Base-by-base conservation (phyloP, 2,113 vertebrate species). In the Zosterops pallidus region DNA sequence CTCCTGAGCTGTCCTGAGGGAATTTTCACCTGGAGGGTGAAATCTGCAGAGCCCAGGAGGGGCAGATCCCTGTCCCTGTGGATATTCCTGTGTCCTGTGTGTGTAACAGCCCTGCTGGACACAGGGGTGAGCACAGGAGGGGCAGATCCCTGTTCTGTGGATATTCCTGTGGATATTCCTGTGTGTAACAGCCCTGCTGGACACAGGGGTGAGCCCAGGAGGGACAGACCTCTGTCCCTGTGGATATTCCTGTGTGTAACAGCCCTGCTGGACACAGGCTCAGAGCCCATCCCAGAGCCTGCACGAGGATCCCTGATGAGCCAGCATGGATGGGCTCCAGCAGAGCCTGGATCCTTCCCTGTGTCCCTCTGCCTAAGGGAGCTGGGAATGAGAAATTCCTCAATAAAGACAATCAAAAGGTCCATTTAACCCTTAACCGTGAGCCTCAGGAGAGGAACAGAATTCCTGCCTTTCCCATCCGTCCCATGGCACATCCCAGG, bases 361-460 rank as follows among this genome's bases (percentile, higher is more conserved):
- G 39, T 0, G 44, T n/a, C 67, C 37, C 21, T 14, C 47, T 23
- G 55, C 25, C 41, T 1, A 3, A 29, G 37, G 14, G 41, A 19
- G 12, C 12, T 0, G 1, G 74, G 23, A 21, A 63, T 2, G 4
- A 0, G 35, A 26, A 59, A 64, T 46, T 44, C 49, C 70, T 41
- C 26, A 20, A 26, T 5, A 14, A 35, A 82, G 49, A 31, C 25
- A 9, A 57, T 5, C n/a, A 28, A 49, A 77, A 67, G 20, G 16
- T 18, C 1, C 7, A 31, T 37, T 62, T 37, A 68, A 63, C 15
- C 52, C 68, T 50, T 46, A 19, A 20, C 33, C 29, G 14, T 3
- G 20, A 65, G 33, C 13, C 41, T 53, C 16, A 35, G 1, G 12
- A 31, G 33, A 26, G 26, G 19, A 47, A 11, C 13, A 24, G 13